Evolutionary conservation across 37 sponge, comb jelly and placozoan genomes (phyloP).

Genomic region (Sycon ciliatum): DNA sequence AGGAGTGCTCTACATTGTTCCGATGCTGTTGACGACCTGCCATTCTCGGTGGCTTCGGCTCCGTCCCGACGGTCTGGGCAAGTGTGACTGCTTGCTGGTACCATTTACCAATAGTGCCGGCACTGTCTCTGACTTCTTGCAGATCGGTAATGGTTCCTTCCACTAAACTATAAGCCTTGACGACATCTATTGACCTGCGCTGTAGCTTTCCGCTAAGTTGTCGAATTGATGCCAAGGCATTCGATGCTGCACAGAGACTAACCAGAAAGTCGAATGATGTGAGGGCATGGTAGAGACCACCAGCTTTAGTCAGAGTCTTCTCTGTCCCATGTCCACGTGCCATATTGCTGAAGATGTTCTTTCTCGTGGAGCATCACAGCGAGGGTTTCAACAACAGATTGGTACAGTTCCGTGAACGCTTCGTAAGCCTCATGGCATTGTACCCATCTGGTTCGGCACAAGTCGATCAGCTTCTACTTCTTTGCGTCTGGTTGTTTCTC

Average conservation of each 20-base stretch:
- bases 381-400: conserved; percentile 27
- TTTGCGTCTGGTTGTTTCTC: conserved; percentile 18
- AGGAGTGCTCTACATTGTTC: conserved; percentile 24
- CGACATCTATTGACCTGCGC: conserved; percentile 14
- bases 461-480: conserved; percentile 35
- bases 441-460: conserved; percentile 46
- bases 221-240: not conserved
- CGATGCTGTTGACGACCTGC: conserved; percentile 38
- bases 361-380: conserved; percentile 40
- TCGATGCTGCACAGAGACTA: not conserved
- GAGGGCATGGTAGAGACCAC: not conserved
- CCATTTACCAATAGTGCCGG: conserved; percentile 13
- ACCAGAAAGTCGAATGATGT: not conserved
- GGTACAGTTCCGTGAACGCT: conserved; percentile 42
- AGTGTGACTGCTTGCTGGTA: conserved; percentile 29
- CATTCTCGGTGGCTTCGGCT: conserved; percentile 28
- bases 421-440: conserved; percentile 43
- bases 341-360: conserved; percentile 19
- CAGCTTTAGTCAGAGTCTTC: conserved; percentile 18
- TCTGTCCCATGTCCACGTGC: conserved; percentile 54
- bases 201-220: not conserved
- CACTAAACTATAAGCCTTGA: conserved; percentile 43
- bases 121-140: conserved; percentile 26
- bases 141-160: conserved; percentile 11
- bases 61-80: conserved; percentile 30